A percentile compares a stretch with the other conserved stretches of the same genome.
These are phyloP conservation scores for Denticeps clupeoides DNA, from an alignment of 2,797 vertebrate genomes.

Conservation along the genomic window DNA sequence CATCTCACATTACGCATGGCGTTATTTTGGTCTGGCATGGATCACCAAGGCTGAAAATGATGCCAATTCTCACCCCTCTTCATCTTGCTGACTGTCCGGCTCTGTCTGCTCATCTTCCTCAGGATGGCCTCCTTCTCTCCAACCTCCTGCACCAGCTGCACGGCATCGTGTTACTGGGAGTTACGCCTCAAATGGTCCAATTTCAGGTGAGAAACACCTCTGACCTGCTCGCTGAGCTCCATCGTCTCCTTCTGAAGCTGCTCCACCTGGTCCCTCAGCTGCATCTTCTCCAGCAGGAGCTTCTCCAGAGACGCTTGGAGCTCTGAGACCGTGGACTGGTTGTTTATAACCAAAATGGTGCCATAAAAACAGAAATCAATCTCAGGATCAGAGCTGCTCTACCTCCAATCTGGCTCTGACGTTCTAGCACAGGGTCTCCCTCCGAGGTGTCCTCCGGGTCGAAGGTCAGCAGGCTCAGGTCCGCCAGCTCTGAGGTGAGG, in stretches of 20 bases:
- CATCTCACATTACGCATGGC: too few relatives aligned
- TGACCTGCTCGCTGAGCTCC: slow-evolving; percentile 56
- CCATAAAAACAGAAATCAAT: too few relatives aligned
- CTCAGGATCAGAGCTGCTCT: not conserved
- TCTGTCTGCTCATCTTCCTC: slow-evolving; percentile 48
- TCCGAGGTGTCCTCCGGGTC: slow-evolving; percentile 15
- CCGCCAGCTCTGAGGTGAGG: slow-evolving; percentile 37
- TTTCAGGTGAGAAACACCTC: not conserved
- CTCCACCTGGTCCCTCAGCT: slow-evolving; percentile 49
- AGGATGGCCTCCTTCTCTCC: slow-evolving; percentile 51
- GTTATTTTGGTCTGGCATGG: too few relatives aligned
- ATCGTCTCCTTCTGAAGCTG: slow-evolving; percentile 45
- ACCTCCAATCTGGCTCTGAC: slow-evolving; percentile 61
- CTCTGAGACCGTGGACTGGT: slow-evolving; percentile 43
- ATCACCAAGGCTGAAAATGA: too few relatives aligned
- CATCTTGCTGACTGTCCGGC: slow-evolving; percentile 53
- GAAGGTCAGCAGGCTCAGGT: slow-evolving; percentile 22
- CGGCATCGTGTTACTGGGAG: not conserved
- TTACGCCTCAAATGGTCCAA: not conserved
- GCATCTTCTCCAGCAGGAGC: slow-evolving; percentile 58
- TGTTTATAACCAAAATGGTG: not conserved
- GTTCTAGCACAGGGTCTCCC: slow-evolving; percentile 22
- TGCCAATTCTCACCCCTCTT: slow-evolving; percentile 66
- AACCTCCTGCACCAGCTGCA: slow-evolving; percentile 46
- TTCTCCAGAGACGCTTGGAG: slow-evolving; percentile 53